Evolutionary conservation across 2,888 invertebrate genomes (phyloP), one percentile per base, ranked within the genome.

Genomic region (Amaurobius ferox): DNA sequence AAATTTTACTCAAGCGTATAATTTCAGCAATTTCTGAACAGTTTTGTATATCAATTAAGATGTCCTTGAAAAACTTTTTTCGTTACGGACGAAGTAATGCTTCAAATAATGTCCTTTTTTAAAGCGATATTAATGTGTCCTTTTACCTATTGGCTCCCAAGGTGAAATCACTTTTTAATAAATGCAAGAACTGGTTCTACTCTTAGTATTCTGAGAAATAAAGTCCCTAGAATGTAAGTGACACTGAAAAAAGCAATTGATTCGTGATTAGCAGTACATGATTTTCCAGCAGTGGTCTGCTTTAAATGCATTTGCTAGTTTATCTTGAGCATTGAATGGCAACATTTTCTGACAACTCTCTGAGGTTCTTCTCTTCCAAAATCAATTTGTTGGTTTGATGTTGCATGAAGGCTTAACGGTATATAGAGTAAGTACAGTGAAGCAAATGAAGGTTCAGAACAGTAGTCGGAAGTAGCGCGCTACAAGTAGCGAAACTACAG

Each of bases 1-100:
- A 16, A 16, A 11, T 16, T 23, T 23, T 19, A 3, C 5, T 55
- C 19, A 55, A 55, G 55, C 55, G 19, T 55, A 23, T 2, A 55
- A 23, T 23, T 23, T 23, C 13, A 16, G 9, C 16, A 44, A 9
- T 44, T 44, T 44, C 16, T 13, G 13, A 13, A 2, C 44, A 7
- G 16, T 44, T 44, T 44, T 44, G 16, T 44, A 44, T 44, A 44
- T 44, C 44, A 44, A 44, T 44, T 44, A 23, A 55, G 19, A 55
- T 55, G 23, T 55, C 55, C 55, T 55, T 55, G 55, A 55, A 55
- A 55, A 23, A 1, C 23, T 23, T 23, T 23, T 55, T 55, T 55
- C 55, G 55, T 55, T 55, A 55, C 55, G 44, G 44, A 16, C 16
- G 55, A 55, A 55, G 44, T 44, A 44, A 44, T 44, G 44, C 44